phyloP scores from a whole-genome alignment of 2,113 vertebrate genomes.

The Chloroceryle aenea region DNA sequence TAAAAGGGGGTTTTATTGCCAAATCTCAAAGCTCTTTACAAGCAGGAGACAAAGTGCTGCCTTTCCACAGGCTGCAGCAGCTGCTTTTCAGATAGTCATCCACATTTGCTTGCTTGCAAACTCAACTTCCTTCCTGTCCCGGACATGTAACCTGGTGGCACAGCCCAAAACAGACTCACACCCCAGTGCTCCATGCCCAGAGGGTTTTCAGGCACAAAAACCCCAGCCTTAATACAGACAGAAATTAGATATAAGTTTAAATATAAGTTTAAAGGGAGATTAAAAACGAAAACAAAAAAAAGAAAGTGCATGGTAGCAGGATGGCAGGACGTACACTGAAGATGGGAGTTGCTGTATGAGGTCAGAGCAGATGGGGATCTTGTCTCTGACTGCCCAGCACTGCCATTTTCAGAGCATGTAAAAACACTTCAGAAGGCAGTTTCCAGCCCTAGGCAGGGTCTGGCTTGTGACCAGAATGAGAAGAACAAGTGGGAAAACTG shows the following conservation, averaged over 20 bases:
- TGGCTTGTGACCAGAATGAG: not conserved
- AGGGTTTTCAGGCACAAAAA: not conserved
- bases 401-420: not conserved
- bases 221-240: not conserved
- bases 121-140: constrained; percentile 60
- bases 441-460: not conserved
- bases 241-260: constrained; percentile 5
- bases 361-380: not conserved
- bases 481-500: not conserved
- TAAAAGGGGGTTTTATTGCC: constrained; percentile 74
- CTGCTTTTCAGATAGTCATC: constrained; percentile 29
- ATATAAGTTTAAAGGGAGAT: not conserved
- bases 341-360: not conserved
- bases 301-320: not conserved
- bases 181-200: not conserved
- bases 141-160: constrained; percentile 23
- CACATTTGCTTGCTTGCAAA: constrained; percentile 2
- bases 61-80: constrained; percentile 13
- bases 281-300: no score
- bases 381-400: not conserved
- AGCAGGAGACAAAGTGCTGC: constrained; percentile 54
- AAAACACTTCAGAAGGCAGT: not conserved
- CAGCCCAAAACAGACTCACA: not conserved
- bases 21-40: constrained; percentile 67
- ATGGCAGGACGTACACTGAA: not conserved